Evolutionary conservation across 2,888 invertebrate genomes (phyloP), one percentile per base, ranked within the genome.

Genomic region (Operophtera brumata): DNA sequence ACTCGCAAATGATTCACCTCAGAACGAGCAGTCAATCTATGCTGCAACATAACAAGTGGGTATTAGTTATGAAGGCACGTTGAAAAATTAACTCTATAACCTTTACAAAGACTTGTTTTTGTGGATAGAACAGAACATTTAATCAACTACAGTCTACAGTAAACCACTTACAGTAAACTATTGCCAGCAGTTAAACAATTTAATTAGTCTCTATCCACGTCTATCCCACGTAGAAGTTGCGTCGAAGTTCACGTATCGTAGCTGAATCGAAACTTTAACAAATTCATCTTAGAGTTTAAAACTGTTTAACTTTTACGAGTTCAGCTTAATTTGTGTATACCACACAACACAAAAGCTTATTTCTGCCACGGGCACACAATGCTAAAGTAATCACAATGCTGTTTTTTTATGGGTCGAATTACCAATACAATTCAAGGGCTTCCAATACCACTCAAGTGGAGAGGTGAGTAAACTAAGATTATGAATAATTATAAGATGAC

Each of bases 111-210:
- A 30, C 9, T 30, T 7, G 9, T 30, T 30, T 30, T 30, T 30
- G 20, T 20, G 9, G 30, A 6, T 7, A 7, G 30, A 30, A 8
- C 30, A 8, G 30, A 9, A 30, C 30, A 30, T 30, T 30, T 30
- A 30, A 30, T 30, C 30, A 30, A 30, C 30, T 30, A 30, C 30
- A 30, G 30, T 30, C 30, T 6, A 56, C 62, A 60, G 63, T 49
- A 62, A 66, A 65, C 62, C 59, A 54, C 49, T 60, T 67, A 69
- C 66, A 47, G 65, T 65, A 49, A 78, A 79, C 77, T 78, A 75
- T 75, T 70, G 65, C 63, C 48, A 68, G 65, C 68, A 66, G 74
- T 61, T 75, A 71, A 76, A 79, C 82, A 80, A 82, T 80, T 80
- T 78, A 80, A 82, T 82, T 80, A 81, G 74, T 70, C 61, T 64